Evolutionary conservation across 2,888 invertebrate species (phyloP).

Genomic region (Cenopis cana): DNA sequence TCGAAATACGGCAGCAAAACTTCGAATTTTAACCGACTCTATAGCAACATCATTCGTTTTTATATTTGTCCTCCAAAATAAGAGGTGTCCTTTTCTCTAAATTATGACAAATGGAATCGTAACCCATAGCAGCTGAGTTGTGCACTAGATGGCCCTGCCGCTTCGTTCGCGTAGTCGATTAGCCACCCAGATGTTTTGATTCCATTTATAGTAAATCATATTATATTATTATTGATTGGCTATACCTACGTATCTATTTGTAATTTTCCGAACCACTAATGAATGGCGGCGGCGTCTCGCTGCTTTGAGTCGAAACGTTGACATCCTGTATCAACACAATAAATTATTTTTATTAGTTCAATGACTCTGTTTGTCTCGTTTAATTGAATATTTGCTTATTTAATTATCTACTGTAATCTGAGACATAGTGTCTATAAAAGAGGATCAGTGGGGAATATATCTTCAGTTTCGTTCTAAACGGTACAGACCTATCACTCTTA

Average conservation of each 20-base stretch:
- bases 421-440: conserved; percentile 37
- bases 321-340: conserved; percentile 21
- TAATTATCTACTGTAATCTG: conserved; percentile 34
- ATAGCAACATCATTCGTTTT: too few species aligned
- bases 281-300: not conserved
- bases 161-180: too few species aligned
- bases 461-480: conserved; percentile 32
- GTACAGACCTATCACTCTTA: conserved; percentile 4
- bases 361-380: conserved; percentile 38
- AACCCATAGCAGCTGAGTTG: too few species aligned
- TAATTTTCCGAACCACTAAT: conserved; percentile 8
- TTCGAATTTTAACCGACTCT: too few species aligned
- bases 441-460: not conserved
- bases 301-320: conserved; percentile 29
- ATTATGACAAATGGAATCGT: too few species aligned
- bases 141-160: too few species aligned
- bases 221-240: not conserved
- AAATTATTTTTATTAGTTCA: conserved; percentile 37
- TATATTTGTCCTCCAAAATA: too few species aligned
- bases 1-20: too few species aligned
- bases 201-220: not conserved
- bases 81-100: too few species aligned
- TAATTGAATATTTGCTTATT: conserved; percentile 42
- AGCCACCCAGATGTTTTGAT: not conserved
- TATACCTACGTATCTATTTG: too few species aligned